Percentiles rank a stretch among this genome's conserved stretches.
These are phyloP conservation scores for Chrysocyon brachyurus DNA, from an alignment of 2,797 vertebrate genomes.

Conservation along the genomic window DNA sequence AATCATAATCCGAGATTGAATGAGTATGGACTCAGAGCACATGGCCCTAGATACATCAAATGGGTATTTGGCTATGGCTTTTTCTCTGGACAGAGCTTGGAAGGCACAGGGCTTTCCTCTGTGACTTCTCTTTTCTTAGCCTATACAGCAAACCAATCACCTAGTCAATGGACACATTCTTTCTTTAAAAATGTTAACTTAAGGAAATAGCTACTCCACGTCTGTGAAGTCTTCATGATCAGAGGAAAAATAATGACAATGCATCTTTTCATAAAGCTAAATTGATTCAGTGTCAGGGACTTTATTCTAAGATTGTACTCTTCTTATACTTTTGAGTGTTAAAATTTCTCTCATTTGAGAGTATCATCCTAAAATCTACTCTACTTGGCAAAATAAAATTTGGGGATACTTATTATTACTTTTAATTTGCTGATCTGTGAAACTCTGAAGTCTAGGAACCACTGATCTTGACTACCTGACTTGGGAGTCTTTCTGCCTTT, in stretches of 20 bases:
- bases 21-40: neutral
- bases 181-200: constrained; percentile 35
- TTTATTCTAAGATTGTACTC: neutral
- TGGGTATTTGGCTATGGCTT: neutral
- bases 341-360: neutral
- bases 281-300: neutral
- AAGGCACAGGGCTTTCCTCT: neutral
- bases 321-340: constrained; percentile 27
- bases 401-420: constrained; percentile 22
- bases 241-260: constrained; percentile 7
- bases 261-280: constrained; percentile 17
- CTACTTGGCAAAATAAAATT: constrained; percentile 57
- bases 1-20: neutral
- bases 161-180: neutral
- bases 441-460: constrained; percentile 41
- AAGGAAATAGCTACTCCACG: neutral
- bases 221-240: neutral
- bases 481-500: neutral
- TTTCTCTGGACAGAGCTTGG: neutral
- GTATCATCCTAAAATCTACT: constrained; percentile 39
- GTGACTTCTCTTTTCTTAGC: neutral
- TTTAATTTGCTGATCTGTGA: constrained; percentile 42
- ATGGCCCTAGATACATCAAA: neutral
- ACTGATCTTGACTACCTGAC: neutral
- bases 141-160: neutral